Base-by-base conservation (phyloP, 2,888 invertebrate species). In the Pseudoips prasinana region DNA sequence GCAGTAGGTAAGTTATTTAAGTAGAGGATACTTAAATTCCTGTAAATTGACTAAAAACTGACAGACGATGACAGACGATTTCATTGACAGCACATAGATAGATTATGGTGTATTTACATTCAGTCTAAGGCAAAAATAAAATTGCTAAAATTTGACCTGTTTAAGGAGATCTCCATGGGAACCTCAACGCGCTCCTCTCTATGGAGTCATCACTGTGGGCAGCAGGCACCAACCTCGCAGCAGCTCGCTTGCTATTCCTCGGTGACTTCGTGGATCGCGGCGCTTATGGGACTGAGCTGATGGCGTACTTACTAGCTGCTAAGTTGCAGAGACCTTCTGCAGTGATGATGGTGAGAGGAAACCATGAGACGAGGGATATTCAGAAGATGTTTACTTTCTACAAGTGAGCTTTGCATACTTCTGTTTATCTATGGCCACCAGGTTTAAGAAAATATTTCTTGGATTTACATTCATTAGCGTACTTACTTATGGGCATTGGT, bases 261-360 rank as follows among this genome's bases (percentile, higher is more conserved):
- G 95, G 95, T 0, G 95, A 95, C 76, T 95, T 92, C 70, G 94
- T 95, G 10, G 95, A 95, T 74, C 84, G 94, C 42, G 95, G 95
- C 1, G 79, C 89, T 8, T 89, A 89, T 65, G 92, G 94, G 39
- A 61, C 92, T 0, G 94, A 95, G 81, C 92, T 94, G 1, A 79
- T 94, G 45, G 89, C 92, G 0, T 94, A 94, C 61, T 74, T 95
- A 30, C 89, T 95, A 47, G 90, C 93, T 1, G 92, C 93, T 56
- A 95, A 95, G 73, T 62, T 94, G 26, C 90, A 93, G 60, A 89
- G 91, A 0, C 94, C 94, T 0, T 65, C 76, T 9, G 92, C 92
- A 39, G 89, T 94, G 36, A 85, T 84, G 48, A 67, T 95, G 38
- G 59, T 95, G 8, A 78, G 94, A 28, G 95, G 94, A 0, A 95